Evolutionary conservation across 2,113 vertebrate genomes (phyloP), one percentile per base, ranked within the genome.

Genomic region (Pluvialis apricaria): DNA sequence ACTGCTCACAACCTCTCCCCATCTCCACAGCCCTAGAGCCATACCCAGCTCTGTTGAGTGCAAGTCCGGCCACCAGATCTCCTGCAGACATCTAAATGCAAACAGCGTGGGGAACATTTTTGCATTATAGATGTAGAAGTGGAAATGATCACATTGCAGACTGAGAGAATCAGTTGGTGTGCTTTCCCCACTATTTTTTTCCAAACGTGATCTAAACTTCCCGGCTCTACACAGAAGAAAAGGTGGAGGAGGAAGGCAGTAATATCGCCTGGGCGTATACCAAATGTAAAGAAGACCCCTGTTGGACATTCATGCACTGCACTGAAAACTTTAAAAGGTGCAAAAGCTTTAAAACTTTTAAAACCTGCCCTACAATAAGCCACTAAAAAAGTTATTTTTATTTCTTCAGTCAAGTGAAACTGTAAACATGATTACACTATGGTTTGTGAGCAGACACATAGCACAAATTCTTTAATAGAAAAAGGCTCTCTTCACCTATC

Each of bases 201-300:
- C 18, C 26, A 75, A 70, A 42, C 3, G 5, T 51, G 38, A 31
- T 58, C 49, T 62, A 70, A 80, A 70, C 9, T 5, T 54, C 28
- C 69, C 0, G 0, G 26, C 26, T 55, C 13, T 29, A 55, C 29
- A 6, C 22, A 78, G n/a, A 54, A 88, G 31, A 90, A 90, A 79
- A 76, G 21, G 13, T 32, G 11, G 58, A 73, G 22, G 9, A 54
- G 20, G 38, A 80, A 83, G 45, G n/a, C 38, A 69, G 34, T 58
- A 22, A 36, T 42, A 66, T 5, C 11, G 0, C 40, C 44, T 64
- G 7, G 36, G 10, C 0, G 0, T 14, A 42, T 13, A 73, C 4
- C 7, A 57, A 29, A 54, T 18, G 15, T 2, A 79, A 58, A 86
- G 71, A 57, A 28, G 13, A 5, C 19, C 12, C 26, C 36, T 16